Percentiles rank a stretch among this genome's conserved stretches.
Conservation (phyloP, 2,888 invertebrate species). For the Lasioglossum zephyrum region DNA sequence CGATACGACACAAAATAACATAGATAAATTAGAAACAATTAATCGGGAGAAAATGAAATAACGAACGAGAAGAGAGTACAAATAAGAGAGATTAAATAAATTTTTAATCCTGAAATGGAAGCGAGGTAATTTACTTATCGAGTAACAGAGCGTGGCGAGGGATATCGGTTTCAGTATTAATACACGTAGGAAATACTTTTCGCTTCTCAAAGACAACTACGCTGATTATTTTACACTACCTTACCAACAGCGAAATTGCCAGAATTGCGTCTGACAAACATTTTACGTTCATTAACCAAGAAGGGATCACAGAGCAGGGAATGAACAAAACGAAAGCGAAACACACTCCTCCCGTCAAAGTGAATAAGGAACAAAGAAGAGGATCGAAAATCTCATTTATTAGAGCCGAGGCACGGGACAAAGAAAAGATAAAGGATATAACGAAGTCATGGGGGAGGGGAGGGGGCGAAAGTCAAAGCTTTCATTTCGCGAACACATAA, state of each 20-base stretch:
- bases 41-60: background rate
- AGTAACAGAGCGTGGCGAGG: background rate
- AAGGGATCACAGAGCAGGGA: background rate
- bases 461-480: conserved; percentile 10
- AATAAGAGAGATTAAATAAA: background rate
- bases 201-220: background rate
- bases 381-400: conserved; percentile 35
- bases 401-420: conserved; percentile 17
- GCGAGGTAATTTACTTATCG: background rate
- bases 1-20: background rate
- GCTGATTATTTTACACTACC: background rate
- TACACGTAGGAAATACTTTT: background rate
- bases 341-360: background rate
- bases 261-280: conserved; percentile 2
- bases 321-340: background rate
- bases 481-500: background rate
- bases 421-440: conserved; percentile 31
- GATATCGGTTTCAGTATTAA: background rate
- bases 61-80: background rate
- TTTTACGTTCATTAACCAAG: conserved; percentile 6
- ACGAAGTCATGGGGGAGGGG: conserved; percentile 21
- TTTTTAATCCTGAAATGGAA: background rate
- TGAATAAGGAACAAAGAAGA: background rate
- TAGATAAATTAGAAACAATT: background rate
- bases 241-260: background rate